Evolutionary conservation across 2,888 invertebrate species (phyloP).

Genomic region (Lasioglossum morio): DNA sequence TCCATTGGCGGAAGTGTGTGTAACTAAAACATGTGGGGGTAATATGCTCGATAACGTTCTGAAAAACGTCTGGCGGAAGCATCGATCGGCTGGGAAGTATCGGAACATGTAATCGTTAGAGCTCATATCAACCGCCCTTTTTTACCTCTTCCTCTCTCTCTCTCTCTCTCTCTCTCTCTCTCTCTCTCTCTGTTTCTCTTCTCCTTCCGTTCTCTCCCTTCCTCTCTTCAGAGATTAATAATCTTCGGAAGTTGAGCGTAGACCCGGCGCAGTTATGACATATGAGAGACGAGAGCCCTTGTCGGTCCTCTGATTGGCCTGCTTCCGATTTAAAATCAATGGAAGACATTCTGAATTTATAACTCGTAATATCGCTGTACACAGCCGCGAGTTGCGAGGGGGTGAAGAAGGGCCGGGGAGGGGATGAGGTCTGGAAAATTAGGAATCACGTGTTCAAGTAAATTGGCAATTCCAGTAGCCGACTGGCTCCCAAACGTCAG

Average conservation of each 20-base stretch:
- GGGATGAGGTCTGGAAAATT: conserved; percentile 30
- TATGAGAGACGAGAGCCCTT: conserved; percentile 14
- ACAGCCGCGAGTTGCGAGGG: not conserved
- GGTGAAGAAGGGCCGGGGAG: not conserved
- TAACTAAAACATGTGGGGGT: not conserved
- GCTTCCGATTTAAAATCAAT: conserved; percentile 41
- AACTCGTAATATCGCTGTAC: conserved; percentile 22
- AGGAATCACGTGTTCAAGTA: conserved; percentile 63
- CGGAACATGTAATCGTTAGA: not conserved
- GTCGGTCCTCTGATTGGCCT: conserved; percentile 12
- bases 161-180: not conserved
- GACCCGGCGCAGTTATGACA: not conserved
- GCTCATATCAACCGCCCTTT: not conserved
- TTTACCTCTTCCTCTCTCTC: not conserved
- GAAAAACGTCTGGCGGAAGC: not conserved
- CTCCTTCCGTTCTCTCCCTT: not conserved
- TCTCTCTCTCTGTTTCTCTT: not conserved
- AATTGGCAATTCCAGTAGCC: conserved; percentile 59
- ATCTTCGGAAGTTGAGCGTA: not conserved
- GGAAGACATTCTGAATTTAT: conserved; percentile 13
- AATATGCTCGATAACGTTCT: not conserved
- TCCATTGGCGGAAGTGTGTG: not conserved
- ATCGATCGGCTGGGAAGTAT: not conserved
- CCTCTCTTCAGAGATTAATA: conserved; percentile 4
- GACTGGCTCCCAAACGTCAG: conserved; percentile 49